Conservation (phyloP, 1,140 invertebrate species). For the Pygmarrhopalites habei region DNA sequence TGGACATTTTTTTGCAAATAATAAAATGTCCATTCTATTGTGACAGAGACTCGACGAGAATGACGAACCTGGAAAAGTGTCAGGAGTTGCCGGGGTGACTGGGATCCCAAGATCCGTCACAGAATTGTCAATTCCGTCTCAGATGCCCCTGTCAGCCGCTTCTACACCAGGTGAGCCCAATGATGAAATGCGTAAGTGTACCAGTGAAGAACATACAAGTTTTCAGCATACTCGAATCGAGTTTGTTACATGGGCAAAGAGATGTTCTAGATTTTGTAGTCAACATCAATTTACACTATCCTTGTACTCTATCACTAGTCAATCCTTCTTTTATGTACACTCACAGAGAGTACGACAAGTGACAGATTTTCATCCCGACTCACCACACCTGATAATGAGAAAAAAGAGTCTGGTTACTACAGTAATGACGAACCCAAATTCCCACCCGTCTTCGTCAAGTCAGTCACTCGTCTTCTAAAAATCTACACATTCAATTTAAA, state of each 20-base stretch:
- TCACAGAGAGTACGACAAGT: slow-evolving; percentile 37
- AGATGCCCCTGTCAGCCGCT: slow-evolving; percentile 27
- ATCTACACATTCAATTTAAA: too few species aligned
- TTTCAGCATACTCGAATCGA: too few species aligned
- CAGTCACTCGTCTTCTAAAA: slow-evolving; percentile 3
- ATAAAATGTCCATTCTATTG: too few species aligned
- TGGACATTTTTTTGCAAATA: too few species aligned
- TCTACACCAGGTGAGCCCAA: slow-evolving; percentile 36
- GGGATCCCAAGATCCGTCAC: slow-evolving; percentile 37
- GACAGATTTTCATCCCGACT: slow-evolving; percentile 34
- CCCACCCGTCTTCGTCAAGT: slow-evolving; percentile 38
- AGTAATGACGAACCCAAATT: slow-evolving; percentile 34
- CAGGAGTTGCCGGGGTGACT: slow-evolving; percentile 17
- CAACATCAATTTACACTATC: too few species aligned
- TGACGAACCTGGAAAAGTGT: slow-evolving; percentile 42
- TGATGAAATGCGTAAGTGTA: too few species aligned
- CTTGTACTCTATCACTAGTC: too few species aligned
- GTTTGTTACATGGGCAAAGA: too few species aligned
- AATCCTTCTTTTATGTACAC: not conserved
- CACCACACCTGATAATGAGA: slow-evolving; percentile 38
- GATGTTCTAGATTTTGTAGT: too few species aligned
- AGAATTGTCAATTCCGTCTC: slow-evolving; percentile 27
- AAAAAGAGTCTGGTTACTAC: slow-evolving; percentile 38
- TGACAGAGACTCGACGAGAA: slow-evolving; percentile 48
- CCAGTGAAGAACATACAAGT: too few species aligned